phyloP scores from a whole-genome alignment of 1,140 invertebrate genomes.

The Rhynchophorus ferrugineus region DNA sequence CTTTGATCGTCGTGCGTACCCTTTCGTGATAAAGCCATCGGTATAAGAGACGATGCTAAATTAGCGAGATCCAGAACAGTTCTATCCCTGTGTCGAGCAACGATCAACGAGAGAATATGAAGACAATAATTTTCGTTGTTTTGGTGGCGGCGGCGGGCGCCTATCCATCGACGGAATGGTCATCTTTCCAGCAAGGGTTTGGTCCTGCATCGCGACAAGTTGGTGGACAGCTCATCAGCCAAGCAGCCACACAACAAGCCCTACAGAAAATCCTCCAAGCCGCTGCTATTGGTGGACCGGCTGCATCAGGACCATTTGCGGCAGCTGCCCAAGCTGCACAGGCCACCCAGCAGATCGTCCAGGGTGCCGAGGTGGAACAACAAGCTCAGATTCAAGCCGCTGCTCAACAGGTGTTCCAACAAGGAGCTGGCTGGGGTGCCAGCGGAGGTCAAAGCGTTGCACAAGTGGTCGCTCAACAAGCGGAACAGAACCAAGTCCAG shows the following conservation, averaged over 20 bases:
- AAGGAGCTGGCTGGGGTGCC: background rate
- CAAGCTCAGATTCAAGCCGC: background rate
- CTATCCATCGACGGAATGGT: too few species aligned
- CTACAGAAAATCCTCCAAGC: too few species aligned
- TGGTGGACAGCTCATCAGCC: background rate
- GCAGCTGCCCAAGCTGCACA: background rate
- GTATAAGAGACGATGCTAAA: too few species aligned
- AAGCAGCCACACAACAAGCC: too few species aligned
- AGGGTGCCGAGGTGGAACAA: background rate
- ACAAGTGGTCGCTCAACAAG: background rate
- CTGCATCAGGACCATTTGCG: background rate
- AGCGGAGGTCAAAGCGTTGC: background rate
- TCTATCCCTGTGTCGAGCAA: too few species aligned
- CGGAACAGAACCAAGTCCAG: background rate
- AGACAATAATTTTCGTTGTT: background rate
- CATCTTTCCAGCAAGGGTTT: too few species aligned
- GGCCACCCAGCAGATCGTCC: background rate
- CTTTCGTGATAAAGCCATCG: too few species aligned
- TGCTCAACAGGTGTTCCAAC: background rate
- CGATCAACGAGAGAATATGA: background rate
- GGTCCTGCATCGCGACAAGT: background rate
- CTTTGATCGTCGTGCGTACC: too few species aligned
- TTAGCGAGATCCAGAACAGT: too few species aligned
- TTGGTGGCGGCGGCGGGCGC: too few species aligned
- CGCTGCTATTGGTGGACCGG: background rate